Evolutionary conservation across 2,797 vertebrate genomes (phyloP).

Genomic region (Buceros bicornis): DNA sequence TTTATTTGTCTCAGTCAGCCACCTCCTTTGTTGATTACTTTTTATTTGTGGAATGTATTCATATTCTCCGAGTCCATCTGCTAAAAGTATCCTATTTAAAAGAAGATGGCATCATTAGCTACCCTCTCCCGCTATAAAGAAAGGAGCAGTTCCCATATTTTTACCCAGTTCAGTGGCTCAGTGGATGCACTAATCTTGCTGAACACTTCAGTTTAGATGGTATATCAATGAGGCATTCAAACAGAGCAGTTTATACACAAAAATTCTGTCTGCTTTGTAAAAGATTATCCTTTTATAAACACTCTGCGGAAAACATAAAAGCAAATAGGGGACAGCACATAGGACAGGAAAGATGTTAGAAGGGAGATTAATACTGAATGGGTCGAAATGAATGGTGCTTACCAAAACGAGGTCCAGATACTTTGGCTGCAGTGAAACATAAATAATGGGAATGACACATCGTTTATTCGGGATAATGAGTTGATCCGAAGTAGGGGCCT

Average conservation of each 20-base stretch:
- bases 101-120: slow-evolving; percentile 77
- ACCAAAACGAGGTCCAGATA: slow-evolving; percentile 87
- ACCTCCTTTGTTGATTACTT: slow-evolving; percentile 59
- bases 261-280: slow-evolving; percentile 92
- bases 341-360: slow-evolving; percentile 89
- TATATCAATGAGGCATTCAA: slow-evolving; percentile 86
- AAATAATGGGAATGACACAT: slow-evolving; percentile 87
- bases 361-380: slow-evolving; percentile 90
- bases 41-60: slow-evolving; percentile 72
- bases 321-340: slow-evolving; percentile 85
- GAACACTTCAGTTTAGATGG: slow-evolving; percentile 87
- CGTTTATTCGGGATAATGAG: slow-evolving; percentile 89
- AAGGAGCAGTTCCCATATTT: slow-evolving; percentile 83
- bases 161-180: slow-evolving; percentile 85
- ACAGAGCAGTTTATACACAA: slow-evolving; percentile 86
- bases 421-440: slow-evolving; percentile 88
- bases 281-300: slow-evolving; percentile 97
- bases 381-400: slow-evolving; percentile 86
- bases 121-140: slow-evolving; percentile 81
- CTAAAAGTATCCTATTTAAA: slow-evolving; percentile 77
- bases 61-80: slow-evolving; percentile 82
- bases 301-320: slow-evolving; percentile 89
- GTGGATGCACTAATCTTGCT: slow-evolving; percentile 85
- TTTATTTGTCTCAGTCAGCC: slow-evolving; percentile 35
- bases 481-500: slow-evolving; percentile 87